Conservation (phyloP, 2,113 vertebrate genomes). For the Antechinus stuartii region DNA sequence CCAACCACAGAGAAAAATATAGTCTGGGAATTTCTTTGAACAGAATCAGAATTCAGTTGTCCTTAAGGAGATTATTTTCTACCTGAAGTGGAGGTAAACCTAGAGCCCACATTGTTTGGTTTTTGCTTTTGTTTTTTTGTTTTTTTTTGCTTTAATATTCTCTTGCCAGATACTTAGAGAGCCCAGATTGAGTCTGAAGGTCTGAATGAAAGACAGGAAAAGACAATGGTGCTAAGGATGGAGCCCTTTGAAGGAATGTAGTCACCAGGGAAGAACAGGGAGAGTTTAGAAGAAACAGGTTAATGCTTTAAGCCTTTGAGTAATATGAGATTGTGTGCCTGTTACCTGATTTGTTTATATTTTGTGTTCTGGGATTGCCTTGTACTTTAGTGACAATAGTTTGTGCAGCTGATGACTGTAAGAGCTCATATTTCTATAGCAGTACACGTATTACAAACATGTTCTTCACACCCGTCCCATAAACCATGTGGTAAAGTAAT, state of each 20-base stretch:
- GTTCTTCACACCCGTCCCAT: background rate
- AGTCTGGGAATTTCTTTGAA: background rate
- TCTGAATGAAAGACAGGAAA: background rate
- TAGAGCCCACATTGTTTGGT: background rate
- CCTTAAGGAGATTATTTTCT: background rate
- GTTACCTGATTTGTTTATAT: background rate
- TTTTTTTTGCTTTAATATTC: background rate
- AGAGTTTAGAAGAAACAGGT: background rate
- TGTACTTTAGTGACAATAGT: background rate
- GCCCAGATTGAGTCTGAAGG: background rate
- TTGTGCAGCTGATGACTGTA: background rate
- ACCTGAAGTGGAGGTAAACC: background rate
- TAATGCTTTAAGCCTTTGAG: background rate
- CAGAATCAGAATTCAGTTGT: background rate
- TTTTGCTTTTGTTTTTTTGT: background rate
- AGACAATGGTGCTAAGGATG: background rate
- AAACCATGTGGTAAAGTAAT: background rate
- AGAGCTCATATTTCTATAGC: background rate
- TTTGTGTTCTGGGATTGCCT: background rate
- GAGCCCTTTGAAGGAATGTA: background rate
- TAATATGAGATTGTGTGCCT: background rate
- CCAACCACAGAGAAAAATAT: background rate
- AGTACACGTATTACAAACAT: background rate
- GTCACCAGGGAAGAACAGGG: background rate
- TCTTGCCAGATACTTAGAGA: background rate